Conservation (phyloP, 2,888 invertebrate species). For the Meliscaeva auricollis region DNA sequence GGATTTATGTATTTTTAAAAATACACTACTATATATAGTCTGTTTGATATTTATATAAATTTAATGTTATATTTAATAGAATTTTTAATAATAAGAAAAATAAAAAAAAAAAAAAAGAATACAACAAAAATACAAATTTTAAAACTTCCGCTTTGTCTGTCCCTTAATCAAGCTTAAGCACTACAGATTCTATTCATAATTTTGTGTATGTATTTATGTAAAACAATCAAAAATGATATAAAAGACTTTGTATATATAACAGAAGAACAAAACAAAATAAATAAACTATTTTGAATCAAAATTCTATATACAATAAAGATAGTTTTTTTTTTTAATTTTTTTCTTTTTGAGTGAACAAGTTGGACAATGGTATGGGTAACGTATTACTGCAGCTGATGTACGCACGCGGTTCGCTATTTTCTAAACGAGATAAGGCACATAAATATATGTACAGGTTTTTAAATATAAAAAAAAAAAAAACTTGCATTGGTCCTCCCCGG, state of each 20-base stretch:
- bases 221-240: conserved; percentile 48
- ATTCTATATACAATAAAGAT: conserved; percentile 31
- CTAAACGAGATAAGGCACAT: too few relatives aligned
- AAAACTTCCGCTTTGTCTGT: conserved; percentile 39
- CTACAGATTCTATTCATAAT: conserved; percentile 31
- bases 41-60: conserved; percentile 26
- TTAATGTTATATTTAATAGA: conserved; percentile 7
- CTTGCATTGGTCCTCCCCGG: too few relatives aligned
- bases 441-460: too few relatives aligned
- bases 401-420: too few relatives aligned
- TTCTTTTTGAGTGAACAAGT: not conserved
- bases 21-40: conserved; percentile 13
- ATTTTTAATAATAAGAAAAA: conserved; percentile 25
- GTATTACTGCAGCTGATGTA: too few relatives aligned
- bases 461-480: too few relatives aligned
- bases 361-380: too few relatives aligned
- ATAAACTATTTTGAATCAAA: conserved; percentile 67
- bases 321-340: not conserved
- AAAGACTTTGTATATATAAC: conserved; percentile 55
- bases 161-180: conserved; percentile 36
- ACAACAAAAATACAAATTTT: conserved; percentile 11
- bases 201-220: conserved; percentile 34
- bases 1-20: conserved; percentile 23
- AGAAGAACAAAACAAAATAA: conserved; percentile 11
- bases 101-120: not conserved